Percentiles rank a stretch among this genome's conserved stretches.
phyloP scores from a whole-genome alignment of 2,797 vertebrate species.

The Sebastes glaucus region DNA sequence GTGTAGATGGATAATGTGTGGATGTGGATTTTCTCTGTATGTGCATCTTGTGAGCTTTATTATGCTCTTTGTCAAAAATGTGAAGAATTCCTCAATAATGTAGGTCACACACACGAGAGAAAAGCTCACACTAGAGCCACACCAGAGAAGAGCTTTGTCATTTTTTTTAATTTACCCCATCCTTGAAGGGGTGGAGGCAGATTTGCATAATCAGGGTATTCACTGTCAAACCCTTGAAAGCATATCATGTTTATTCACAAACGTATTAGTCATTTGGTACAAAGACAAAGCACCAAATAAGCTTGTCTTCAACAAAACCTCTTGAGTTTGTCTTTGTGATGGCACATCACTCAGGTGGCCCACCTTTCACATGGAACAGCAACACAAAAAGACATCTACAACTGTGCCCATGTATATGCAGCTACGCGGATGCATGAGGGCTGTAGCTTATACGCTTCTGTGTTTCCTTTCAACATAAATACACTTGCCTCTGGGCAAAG shows the following conservation, averaged over 20 bases:
- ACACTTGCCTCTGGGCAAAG: slow-evolving; percentile 63
- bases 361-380: slow-evolving; percentile 21
- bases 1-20: neutral
- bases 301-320: slow-evolving; percentile 45
- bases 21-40: slow-evolving; percentile 4
- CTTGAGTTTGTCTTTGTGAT: slow-evolving; percentile 37
- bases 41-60: slow-evolving; percentile 31
- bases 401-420: neutral
- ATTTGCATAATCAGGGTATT: slow-evolving; percentile 74
- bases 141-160: slow-evolving; percentile 58
- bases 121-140: slow-evolving; percentile 24
- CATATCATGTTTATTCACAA: slow-evolving; percentile 69
- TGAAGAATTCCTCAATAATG: slow-evolving; percentile 60
- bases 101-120: slow-evolving; percentile 60
- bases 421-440: slow-evolving; percentile 23
- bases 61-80: slow-evolving; percentile 51
- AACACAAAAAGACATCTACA: neutral
- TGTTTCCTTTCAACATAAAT: slow-evolving; percentile 71
- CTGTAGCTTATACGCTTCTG: slow-evolving; percentile 44
- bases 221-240: slow-evolving; percentile 73
- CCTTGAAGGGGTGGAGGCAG: slow-evolving; percentile 45
- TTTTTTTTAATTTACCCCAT: slow-evolving; percentile 39
- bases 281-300: slow-evolving; percentile 63
- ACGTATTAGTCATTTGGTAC: slow-evolving; percentile 60
- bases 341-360: slow-evolving; percentile 30